phyloP scores from a whole-genome alignment of 2,797 vertebrate species.

The Gadopsis bispinosus region DNA sequence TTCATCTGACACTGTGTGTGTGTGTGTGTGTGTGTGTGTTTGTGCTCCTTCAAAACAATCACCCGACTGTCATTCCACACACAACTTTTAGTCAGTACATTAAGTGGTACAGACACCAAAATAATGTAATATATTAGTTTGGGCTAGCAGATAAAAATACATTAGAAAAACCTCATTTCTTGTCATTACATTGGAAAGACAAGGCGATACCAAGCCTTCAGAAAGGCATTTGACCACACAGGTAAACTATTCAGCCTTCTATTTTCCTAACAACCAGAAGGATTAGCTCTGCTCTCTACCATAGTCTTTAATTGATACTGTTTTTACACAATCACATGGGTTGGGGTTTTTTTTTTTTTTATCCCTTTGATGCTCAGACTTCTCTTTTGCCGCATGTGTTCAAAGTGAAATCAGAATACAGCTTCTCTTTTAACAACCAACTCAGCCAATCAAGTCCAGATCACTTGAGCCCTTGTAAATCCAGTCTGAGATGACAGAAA shows the following conservation, averaged over 20 bases:
- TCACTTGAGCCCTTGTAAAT: slow-evolving; percentile 39
- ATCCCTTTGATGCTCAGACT: neutral
- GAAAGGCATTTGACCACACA: slow-evolving; percentile 54
- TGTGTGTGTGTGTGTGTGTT: too few species aligned
- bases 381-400: neutral
- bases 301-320: neutral
- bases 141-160: slow-evolving; percentile 62
- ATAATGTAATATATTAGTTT: slow-evolving; percentile 54
- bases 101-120: slow-evolving; percentile 38
- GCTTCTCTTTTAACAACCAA: slow-evolving; percentile 9
- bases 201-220: slow-evolving; percentile 51
- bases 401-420: slow-evolving; percentile 11
- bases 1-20: too few species aligned
- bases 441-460: slow-evolving; percentile 27
- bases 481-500: slow-evolving; percentile 40
- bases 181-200: slow-evolving; percentile 53
- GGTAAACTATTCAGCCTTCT: slow-evolving; percentile 41
- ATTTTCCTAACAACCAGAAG: slow-evolving; percentile 41
- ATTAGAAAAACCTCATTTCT: slow-evolving; percentile 58
- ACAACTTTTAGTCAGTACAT: slow-evolving; percentile 35
- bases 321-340: neutral
- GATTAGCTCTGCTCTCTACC: slow-evolving; percentile 17
- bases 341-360: neutral
- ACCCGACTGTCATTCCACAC: slow-evolving; percentile 13
- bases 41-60: slow-evolving; percentile 8